Percentiles rank a stretch among this genome's conserved stretches.
Evolutionary conservation across 2,888 invertebrate species (phyloP).

Genomic region (Lasioglossum morio): DNA sequence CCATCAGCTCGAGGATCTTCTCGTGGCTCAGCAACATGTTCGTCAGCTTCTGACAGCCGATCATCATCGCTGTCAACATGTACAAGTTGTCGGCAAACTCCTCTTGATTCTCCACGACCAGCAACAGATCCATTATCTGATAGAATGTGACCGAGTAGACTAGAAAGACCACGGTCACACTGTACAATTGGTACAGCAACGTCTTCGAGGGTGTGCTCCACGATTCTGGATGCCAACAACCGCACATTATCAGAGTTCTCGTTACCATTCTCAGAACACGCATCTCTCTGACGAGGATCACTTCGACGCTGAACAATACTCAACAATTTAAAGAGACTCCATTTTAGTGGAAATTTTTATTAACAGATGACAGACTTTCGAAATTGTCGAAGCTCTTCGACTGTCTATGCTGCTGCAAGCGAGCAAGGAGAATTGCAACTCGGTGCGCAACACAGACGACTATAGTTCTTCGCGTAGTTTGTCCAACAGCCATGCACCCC

Average conservation of each 20-base stretch:
- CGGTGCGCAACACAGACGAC: background rate
- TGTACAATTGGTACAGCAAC: conserved; percentile 54
- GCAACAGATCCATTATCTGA: conserved; percentile 59
- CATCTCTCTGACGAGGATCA: conserved; percentile 22
- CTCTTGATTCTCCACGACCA: conserved; percentile 41
- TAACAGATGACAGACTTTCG: background rate
- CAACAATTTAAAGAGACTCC: background rate
- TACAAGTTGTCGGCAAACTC: conserved; percentile 65
- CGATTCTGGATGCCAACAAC: conserved; percentile 64
- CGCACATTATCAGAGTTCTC: conserved; percentile 43
- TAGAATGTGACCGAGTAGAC: conserved; percentile 45
- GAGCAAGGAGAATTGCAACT: background rate
- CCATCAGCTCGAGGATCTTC: conserved; percentile 24
- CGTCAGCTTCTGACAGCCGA: conserved; percentile 58
- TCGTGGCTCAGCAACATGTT: conserved; percentile 46
- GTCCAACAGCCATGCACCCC: background rate
- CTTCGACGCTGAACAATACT: background rate
- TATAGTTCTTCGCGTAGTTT: background rate
- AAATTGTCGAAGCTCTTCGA: no score
- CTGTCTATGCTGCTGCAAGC: background rate
- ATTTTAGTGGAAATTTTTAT: background rate
- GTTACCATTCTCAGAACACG: conserved; percentile 42
- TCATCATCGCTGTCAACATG: conserved; percentile 52
- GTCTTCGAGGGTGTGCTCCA: conserved; percentile 53
- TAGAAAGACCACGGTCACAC: conserved; percentile 31